These are phyloP conservation scores for Agapetus fuscipes DNA, from an alignment of 2,888 invertebrate species.

Conservation along the genomic window DNA sequence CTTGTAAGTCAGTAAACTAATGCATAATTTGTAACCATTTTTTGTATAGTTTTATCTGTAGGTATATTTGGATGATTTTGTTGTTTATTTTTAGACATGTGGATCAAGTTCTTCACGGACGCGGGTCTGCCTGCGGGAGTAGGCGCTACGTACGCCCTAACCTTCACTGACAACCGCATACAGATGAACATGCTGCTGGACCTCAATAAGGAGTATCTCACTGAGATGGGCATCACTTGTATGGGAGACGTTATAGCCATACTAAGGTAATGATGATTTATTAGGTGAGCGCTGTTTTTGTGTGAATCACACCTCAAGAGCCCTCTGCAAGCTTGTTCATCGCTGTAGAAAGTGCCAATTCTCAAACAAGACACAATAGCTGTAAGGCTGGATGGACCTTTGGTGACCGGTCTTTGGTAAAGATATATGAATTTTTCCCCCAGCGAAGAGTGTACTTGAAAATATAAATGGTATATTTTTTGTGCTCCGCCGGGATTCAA, in stretches of 20 bases:
- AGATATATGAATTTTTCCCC: too few relatives aligned
- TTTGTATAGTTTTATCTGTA: background rate
- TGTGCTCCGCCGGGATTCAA: too few relatives aligned
- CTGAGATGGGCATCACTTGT: slow-evolving; percentile 77
- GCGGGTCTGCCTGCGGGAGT: slow-evolving; percentile 75
- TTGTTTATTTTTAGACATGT: slow-evolving; percentile 45
- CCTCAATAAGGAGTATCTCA: slow-evolving; percentile 75
- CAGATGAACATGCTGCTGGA: slow-evolving; percentile 79
- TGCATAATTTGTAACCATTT: background rate
- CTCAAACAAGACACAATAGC: too few relatives aligned
- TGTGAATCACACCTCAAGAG: too few relatives aligned
- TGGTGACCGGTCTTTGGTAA: too few relatives aligned
- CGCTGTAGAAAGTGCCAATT: too few relatives aligned
- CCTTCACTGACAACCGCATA: slow-evolving; percentile 80
- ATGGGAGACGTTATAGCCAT: slow-evolving; percentile 65
- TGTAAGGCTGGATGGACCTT: too few relatives aligned
- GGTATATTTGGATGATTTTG: background rate
- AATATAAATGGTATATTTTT: too few relatives aligned
- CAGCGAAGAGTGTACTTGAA: too few relatives aligned
- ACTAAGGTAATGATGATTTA: slow-evolving; percentile 52
- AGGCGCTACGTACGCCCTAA: slow-evolving; percentile 74
- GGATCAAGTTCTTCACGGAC: slow-evolving; percentile 80
- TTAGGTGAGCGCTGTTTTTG: too few relatives aligned
- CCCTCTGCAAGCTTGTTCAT: too few relatives aligned
- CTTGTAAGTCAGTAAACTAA: too few relatives aligned